Evolutionary conservation across 1,140 invertebrate genomes (phyloP), one percentile per base, ranked within the genome.

Genomic region (Bombus superbus): DNA sequence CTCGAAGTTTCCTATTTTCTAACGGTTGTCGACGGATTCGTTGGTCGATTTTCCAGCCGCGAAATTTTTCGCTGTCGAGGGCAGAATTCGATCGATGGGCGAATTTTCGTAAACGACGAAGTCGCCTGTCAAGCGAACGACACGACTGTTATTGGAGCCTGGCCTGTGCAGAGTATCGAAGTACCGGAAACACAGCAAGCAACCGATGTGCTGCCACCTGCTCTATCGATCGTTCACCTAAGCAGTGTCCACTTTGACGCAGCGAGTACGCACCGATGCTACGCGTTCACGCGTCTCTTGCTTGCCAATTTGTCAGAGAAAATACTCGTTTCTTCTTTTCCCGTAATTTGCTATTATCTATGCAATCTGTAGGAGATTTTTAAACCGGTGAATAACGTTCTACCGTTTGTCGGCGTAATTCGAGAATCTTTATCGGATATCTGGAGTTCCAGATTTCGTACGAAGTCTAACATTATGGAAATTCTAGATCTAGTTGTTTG

Each of bases 121-220:
- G 47, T 76, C 44, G 72, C n/a, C 44, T 68, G 71, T 83, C 81
- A 38, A 15, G 32, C 28, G 42, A 62, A 57, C 53, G 9, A 38
- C 10, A 76, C 85, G 86, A 89, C 88, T 90, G 92, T 91, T 91
- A 91, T 92, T 87, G 88, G 91, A 91, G 88, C 76, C 80, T 87
- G 64, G 72, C 42, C 38, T 28, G 53, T 57, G 53, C 42, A 32
- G 66, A 35, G 66, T 38, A 38, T 68, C 35, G 25, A 71, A 83
- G 81, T 82, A 77, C 90, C 92, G 92, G 93, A 94, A 94, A 92
- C 91, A 88, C 88, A 92, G 92, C 93, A 94, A 94, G 92, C 90
- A 92, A 90, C 90, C 92, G 92, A 92, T 89, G 93, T 93, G 93
- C 94, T 93, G 92, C 94, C 93, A 94, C 93, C 94, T 94, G 94